Evolutionary conservation across 2,113 vertebrate species (phyloP).

Genomic region (Tauraco erythrolophus): DNA sequence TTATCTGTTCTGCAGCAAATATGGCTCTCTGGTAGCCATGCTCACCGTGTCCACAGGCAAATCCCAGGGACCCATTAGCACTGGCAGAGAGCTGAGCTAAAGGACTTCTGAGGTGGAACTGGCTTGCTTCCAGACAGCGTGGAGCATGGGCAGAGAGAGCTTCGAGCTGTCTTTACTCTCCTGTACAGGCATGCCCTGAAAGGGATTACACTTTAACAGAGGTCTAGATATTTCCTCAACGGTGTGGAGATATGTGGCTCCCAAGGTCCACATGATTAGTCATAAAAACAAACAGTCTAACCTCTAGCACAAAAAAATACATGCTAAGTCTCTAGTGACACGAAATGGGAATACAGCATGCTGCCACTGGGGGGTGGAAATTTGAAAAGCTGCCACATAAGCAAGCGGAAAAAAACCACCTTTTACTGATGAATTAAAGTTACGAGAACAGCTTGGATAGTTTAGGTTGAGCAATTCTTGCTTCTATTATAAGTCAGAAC

Average conservation of each 20-base stretch:
- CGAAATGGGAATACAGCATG: background rate
- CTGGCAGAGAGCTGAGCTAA: background rate
- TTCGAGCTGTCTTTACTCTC: background rate
- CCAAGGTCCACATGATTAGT: slow-evolving; percentile 57
- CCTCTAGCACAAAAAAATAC: slow-evolving; percentile 13
- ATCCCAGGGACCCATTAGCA: background rate
- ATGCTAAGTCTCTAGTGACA: background rate
- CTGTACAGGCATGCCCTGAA: background rate
- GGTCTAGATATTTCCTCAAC: slow-evolving; percentile 29
- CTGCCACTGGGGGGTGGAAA: background rate
- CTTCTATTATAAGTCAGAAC: background rate
- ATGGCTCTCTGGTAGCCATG: background rate
- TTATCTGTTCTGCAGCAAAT: background rate
- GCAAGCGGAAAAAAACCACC: background rate
- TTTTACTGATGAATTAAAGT: background rate
- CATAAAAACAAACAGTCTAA: slow-evolving; percentile 56
- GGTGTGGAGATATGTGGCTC: slow-evolving; percentile 37
- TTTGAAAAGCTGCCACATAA: background rate
- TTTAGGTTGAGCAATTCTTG: background rate
- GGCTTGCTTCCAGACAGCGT: background rate
- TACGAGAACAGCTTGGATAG: background rate
- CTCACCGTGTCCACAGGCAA: background rate
- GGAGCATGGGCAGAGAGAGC: background rate
- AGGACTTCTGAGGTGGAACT: background rate
- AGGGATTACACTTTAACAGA: slow-evolving; percentile 67